Evolutionary conservation across 2,113 vertebrate species (phyloP).

Genomic region (Passer domesticus): DNA sequence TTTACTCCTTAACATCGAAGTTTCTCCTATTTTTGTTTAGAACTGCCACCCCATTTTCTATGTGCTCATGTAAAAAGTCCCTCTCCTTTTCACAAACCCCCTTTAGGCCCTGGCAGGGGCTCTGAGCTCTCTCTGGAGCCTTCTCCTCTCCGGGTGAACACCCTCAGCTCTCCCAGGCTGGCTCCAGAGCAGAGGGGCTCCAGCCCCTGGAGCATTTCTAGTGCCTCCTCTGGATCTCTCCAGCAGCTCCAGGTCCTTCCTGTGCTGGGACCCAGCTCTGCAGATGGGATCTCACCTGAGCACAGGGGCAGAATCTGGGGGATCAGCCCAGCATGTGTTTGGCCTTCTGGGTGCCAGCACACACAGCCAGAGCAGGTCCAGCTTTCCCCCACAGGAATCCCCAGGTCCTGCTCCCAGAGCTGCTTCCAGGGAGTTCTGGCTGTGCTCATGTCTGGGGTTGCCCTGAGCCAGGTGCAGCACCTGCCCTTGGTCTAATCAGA

Average conservation of each 20-base stretch:
- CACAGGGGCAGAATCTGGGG: background rate
- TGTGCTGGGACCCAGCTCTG: background rate
- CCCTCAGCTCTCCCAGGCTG: background rate
- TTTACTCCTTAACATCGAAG: background rate
- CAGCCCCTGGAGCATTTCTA: accelerated
- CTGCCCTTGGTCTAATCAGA: background rate
- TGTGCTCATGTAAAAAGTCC: background rate
- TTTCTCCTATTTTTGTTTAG: background rate
- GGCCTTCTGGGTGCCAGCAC: background rate
- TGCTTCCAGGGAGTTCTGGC: background rate
- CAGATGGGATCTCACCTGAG: background rate
- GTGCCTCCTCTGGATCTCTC: background rate
- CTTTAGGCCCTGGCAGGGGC: accelerated
- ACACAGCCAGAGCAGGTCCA: background rate
- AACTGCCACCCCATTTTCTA: background rate
- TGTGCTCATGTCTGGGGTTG: background rate
- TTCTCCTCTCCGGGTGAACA: background rate
- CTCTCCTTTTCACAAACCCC: background rate
- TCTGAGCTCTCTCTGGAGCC: background rate
- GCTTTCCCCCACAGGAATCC: background rate
- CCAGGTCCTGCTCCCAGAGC: background rate
- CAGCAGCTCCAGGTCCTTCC: background rate
- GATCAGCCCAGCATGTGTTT: background rate
- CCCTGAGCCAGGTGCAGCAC: background rate
- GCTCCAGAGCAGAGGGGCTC: background rate